Evolutionary conservation across 2,888 invertebrate species (phyloP).

Genomic region (Rhagonycha lutea): DNA sequence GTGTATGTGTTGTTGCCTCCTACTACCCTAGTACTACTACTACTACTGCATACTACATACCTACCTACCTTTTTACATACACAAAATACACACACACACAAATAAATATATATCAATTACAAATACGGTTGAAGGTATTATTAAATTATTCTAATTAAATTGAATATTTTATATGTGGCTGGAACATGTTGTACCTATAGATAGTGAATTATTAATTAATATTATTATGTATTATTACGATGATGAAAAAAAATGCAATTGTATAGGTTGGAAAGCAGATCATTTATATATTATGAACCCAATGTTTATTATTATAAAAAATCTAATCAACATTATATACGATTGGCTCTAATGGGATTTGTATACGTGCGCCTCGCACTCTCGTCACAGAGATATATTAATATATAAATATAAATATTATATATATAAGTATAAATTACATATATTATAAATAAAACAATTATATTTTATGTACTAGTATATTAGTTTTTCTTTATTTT

Average conservation of each 20-base stretch:
- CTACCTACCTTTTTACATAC: slow-evolving; percentile 36
- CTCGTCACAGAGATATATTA: slow-evolving; percentile 40
- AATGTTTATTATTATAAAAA: slow-evolving; percentile 48
- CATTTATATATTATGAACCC: slow-evolving; percentile 46
- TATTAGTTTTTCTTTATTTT: slow-evolving; percentile 31
- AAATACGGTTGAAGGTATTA: slow-evolving; percentile 51
- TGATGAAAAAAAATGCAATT: slow-evolving; percentile 33
- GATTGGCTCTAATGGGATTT: slow-evolving; percentile 46
- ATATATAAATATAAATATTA: slow-evolving; percentile 29
- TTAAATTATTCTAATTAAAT: slow-evolving; percentile 43
- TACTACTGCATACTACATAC: slow-evolving; percentile 41
- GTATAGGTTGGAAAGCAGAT: slow-evolving; percentile 46
- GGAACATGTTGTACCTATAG: slow-evolving; percentile 49
- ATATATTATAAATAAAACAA: slow-evolving; percentile 52
- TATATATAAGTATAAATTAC: slow-evolving; percentile 29
- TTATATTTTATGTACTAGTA: slow-evolving; percentile 55
- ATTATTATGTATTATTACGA: slow-evolving; percentile 28
- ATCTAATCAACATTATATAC: slow-evolving; percentile 53
- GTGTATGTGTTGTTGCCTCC: slow-evolving; percentile 24
- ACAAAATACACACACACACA: slow-evolving; percentile 24
- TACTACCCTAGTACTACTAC: not conserved
- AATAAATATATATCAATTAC: slow-evolving; percentile 38
- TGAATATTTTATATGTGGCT: slow-evolving; percentile 44
- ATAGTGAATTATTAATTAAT: slow-evolving; percentile 37
- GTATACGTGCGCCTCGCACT: slow-evolving; percentile 42